phyloP scores from a whole-genome alignment of 2,113 vertebrate genomes.

The Microcebus tavaratra region DNA sequence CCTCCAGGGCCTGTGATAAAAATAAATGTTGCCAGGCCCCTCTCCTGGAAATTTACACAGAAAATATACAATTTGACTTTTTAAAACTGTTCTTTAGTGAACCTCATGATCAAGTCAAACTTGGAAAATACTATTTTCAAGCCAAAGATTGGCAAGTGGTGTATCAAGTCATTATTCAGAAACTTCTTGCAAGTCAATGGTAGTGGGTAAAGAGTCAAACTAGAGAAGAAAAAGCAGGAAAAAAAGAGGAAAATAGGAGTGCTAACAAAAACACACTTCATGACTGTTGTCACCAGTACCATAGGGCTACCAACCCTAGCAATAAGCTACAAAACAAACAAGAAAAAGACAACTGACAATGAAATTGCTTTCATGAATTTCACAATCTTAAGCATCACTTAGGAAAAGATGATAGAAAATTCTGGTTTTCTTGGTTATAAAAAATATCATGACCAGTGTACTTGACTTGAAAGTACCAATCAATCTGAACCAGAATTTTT shows the following conservation, averaged over 20 bases:
- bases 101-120: not conserved
- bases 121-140: not conserved
- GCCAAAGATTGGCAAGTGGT: not conserved
- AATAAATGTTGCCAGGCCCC: not conserved
- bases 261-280: conserved; percentile 7
- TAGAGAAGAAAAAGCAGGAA: not conserved
- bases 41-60: not conserved
- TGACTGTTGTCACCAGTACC: not conserved
- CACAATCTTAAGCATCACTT: not conserved
- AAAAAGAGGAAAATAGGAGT: not conserved
- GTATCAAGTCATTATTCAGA: not conserved
- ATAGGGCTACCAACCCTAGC: not conserved
- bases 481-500: conserved; percentile 7
- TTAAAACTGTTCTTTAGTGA: not conserved
- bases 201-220: not conserved
- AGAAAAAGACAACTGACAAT: conserved; percentile 39
- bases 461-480: not conserved
- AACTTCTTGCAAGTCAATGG: not conserved
- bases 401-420: not conserved
- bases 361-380: not conserved
- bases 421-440: not conserved
- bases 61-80: not conserved
- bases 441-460: not conserved
- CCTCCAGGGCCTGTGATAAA: not conserved
- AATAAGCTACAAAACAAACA: not conserved